Percentiles rank a stretch among this genome's conserved stretches.
These are phyloP conservation scores for Rhopalosiphum nymphaeae DNA, from an alignment of 2,888 invertebrate species.

Conservation along the genomic window DNA sequence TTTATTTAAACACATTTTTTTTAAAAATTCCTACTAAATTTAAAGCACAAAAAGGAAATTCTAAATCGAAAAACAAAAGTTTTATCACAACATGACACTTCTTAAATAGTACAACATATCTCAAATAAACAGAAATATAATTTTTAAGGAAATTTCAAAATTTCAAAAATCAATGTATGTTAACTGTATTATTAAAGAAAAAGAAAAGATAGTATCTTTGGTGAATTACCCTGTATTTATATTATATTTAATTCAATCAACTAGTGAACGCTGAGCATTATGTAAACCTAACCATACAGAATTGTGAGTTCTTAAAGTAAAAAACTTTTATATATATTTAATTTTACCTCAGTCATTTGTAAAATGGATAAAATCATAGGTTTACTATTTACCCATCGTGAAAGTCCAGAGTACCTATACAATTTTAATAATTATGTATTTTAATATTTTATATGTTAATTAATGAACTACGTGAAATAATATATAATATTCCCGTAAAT, in stretches of 20 bases:
- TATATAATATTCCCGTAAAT: not conserved
- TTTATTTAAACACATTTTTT: not conserved
- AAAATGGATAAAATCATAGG: slow-evolving; percentile 3
- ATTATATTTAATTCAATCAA: not conserved
- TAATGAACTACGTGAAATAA: not conserved
- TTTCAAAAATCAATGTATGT: not conserved
- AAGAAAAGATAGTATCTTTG: not conserved
- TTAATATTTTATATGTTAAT: not conserved
- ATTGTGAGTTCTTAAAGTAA: not conserved
- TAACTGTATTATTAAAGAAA: not conserved
- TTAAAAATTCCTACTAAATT: not conserved
- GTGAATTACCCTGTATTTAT: not conserved
- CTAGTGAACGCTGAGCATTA: not conserved
- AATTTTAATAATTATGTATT: not conserved
- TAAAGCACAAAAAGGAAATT: not conserved
- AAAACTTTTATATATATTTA: slow-evolving; percentile 42
- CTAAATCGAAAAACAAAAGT: not conserved
- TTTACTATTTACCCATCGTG: not conserved
- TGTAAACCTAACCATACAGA: not conserved
- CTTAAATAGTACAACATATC: not conserved
- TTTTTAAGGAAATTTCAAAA: not conserved
- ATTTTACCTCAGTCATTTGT: slow-evolving; percentile 6
- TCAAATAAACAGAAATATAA: not conserved
- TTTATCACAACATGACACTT: not conserved
- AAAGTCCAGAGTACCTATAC: not conserved